A percentile compares a stretch with the other conserved stretches of the same genome.
Evolutionary conservation across 1,140 invertebrate genomes (phyloP).

Genomic region (Zaprionus gabonicus): DNA sequence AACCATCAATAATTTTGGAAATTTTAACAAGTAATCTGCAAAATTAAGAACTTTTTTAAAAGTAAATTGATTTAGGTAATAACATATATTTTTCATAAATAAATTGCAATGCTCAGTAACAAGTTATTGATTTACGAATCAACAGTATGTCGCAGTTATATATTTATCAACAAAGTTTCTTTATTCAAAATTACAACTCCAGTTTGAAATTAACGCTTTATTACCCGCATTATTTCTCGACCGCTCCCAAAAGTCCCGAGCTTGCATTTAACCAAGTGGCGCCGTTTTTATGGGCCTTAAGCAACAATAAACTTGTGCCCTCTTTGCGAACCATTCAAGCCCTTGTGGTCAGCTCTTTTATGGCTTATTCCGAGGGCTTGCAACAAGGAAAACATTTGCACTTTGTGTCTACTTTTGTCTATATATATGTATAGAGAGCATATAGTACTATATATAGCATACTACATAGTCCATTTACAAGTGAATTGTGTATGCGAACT

Average conservation of each 20-base stretch:
- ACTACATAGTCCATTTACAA: not conserved
- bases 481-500: constrained; percentile 21
- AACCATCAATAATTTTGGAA: constrained; percentile 30
- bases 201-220: not conserved
- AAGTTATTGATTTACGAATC: too few relatives aligned
- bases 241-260: not conserved
- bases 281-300: constrained; percentile 18
- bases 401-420: constrained; percentile 35
- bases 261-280: constrained; percentile 7
- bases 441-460: constrained; percentile 1
- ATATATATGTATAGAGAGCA: not conserved
- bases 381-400: constrained; percentile 44
- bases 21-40: not conserved
- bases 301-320: constrained; percentile 34
- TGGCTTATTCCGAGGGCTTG: not conserved
- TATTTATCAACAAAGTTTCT: not conserved
- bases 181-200: not conserved
- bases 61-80: not conserved
- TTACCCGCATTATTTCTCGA: not conserved
- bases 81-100: not conserved
- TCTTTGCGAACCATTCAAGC: constrained; percentile 26
- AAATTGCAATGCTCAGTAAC: too few relatives aligned
- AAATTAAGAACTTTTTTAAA: not conserved
- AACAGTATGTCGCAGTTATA: too few relatives aligned
- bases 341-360: constrained; percentile 33